Evolutionary conservation across 2,888 invertebrate species (phyloP), one percentile per base, ranked within the genome.

Genomic region (Watsonalla binaria): DNA sequence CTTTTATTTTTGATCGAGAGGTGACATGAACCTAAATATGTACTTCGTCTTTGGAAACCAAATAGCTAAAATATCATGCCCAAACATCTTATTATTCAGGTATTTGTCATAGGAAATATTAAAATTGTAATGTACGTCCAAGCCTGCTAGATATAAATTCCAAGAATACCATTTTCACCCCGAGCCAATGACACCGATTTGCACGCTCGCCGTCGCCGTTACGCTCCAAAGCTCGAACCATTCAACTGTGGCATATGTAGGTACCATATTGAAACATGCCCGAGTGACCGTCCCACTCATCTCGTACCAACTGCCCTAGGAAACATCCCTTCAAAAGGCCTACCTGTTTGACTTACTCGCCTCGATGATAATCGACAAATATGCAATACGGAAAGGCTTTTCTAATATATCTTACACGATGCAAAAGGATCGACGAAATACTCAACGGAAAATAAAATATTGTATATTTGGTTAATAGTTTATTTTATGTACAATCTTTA

Each of bases 261-360:
- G 42, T 76, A 69, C 75, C 83, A 86, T 90, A 90, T 90, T 90
- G 89, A 86, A 88, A 86, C 81, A 82, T 72, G 74, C 72, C 75
- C 76, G 78, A 71, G 71, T 79, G 82, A 68, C 80, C 80, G 80
- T 74, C 79, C 24, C 80, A 78, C 72, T 70, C 64, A 68, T 68
- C 79, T 78, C 80, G 70, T 79, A 74, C 74, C 73, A 70, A 81
- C 80, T 74, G 77, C 83, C 80, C 76, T 65, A 76, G 83, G 81
- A 79, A 78, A 77, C 79, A 68, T 71, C 75, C 74, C 78, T 78
- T 79, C 76, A 80, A 79, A 82, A 75, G 70, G 71, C 79, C 72
- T 76, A 76, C 65, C 64, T 84, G 80, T 86, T 84, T 84, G 82
- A 78, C 66, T 80, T 80, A 57, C 72, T 78, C 80, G 80, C 76